These are phyloP conservation scores for Atherinomorus stipes DNA, from an alignment of 2,113 vertebrate genomes.

Conservation along the genomic window DNA sequence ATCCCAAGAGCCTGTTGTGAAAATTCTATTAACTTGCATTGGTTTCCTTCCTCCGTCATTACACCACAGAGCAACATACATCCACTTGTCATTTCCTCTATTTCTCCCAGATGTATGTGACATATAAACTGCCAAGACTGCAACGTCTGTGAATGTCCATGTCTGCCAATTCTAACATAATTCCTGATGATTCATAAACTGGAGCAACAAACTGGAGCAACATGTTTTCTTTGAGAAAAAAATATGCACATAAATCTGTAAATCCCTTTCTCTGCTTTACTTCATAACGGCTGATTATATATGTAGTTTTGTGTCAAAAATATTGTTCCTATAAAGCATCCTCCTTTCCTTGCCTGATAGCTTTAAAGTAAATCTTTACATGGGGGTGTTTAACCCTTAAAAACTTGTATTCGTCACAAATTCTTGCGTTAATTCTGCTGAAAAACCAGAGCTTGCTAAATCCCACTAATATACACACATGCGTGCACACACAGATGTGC, in stretches of 20 bases:
- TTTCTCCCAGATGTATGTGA: slow-evolving; percentile 2
- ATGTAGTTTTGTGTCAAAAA: slow-evolving; percentile 27
- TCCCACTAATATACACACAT: not conserved
- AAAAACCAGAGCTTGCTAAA: not conserved
- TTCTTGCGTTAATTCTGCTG: not conserved
- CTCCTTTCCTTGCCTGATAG: slow-evolving; percentile 8
- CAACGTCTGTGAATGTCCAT: slow-evolving; percentile 12
- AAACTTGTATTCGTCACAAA: not conserved
- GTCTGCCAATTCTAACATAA: slow-evolving; percentile 49
- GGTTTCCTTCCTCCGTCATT: slow-evolving; percentile 61
- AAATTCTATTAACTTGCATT: slow-evolving; percentile 67
- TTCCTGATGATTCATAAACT: slow-evolving; percentile 63
- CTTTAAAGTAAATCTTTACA: slow-evolving; percentile 10
- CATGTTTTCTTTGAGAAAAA: slow-evolving; percentile 23
- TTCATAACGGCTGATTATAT: slow-evolving; percentile 27
- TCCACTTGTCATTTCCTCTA: slow-evolving; percentile 5
- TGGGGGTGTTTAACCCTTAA: slow-evolving; percentile 7
- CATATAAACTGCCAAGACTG: slow-evolving; percentile 24
- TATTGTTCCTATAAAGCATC: slow-evolving; percentile 9
- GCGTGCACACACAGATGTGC: slow-evolving; percentile 11
- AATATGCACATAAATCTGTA: slow-evolving; percentile 48
- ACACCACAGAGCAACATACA: slow-evolving; percentile 33
- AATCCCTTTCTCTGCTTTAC: slow-evolving; percentile 37
- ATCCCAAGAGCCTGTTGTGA: slow-evolving; percentile 62
- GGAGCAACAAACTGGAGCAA: slow-evolving; percentile 46